phyloP scores from a whole-genome alignment of 1,140 invertebrate species.

The Drosophila sp. region DNA sequence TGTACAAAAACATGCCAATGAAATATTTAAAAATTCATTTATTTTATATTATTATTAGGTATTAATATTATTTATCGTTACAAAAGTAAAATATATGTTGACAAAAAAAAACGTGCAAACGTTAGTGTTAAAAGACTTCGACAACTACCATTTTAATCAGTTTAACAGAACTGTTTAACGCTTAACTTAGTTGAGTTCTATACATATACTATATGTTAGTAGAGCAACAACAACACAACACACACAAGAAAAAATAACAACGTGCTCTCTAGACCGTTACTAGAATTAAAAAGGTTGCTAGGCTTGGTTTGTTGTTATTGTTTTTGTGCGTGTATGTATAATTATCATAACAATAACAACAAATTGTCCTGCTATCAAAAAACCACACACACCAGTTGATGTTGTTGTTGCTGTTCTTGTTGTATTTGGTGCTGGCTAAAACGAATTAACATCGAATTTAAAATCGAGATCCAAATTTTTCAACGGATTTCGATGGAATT shows the following conservation, averaged over 20 bases:
- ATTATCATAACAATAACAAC: constrained; percentile 25
- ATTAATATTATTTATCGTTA: constrained; percentile 8
- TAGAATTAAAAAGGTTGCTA: constrained; percentile 30
- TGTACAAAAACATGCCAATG: constrained; percentile 70
- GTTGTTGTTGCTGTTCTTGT: constrained; percentile 54
- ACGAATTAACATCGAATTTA: constrained; percentile 84
- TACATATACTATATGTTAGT: constrained; percentile 23
- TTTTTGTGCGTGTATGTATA: not conserved
- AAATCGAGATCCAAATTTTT: constrained; percentile 84
- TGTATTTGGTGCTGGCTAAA: constrained; percentile 67
- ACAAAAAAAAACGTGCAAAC: constrained; percentile 54
- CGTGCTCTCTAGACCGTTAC: constrained; percentile 49
- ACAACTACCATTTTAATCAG: constrained; percentile 40
- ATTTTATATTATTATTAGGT: constrained; percentile 20
- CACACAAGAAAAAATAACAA: constrained; percentile 24
- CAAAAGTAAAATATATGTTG: constrained; percentile 2
- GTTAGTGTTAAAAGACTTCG: constrained; percentile 23
- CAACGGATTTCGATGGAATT: constrained; percentile 80
- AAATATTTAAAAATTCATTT: constrained; percentile 11
- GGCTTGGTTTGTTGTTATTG: constrained; percentile 36
- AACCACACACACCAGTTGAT: constrained; percentile 67
- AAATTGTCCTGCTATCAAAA: constrained; percentile 29
- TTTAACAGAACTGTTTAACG: constrained; percentile 38
- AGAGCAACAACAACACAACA: constrained; percentile 53
- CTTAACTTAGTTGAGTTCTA: constrained; percentile 25